Evolutionary conservation across 2,888 invertebrate genomes (phyloP), one percentile per base, ranked within the genome.

Genomic region (Tinea trinotella): DNA sequence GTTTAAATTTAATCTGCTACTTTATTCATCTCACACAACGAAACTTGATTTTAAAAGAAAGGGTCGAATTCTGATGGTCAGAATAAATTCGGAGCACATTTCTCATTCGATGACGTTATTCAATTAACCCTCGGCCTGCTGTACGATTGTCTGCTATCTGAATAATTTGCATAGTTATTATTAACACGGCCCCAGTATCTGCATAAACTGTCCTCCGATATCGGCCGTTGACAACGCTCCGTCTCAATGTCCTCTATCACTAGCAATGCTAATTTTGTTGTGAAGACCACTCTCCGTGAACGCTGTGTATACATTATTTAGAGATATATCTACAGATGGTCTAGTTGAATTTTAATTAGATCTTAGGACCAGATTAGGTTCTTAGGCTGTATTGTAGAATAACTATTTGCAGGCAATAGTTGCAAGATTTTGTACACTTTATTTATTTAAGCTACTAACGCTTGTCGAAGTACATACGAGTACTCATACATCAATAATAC

Each of bases 121-220:
- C 53, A 53, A 53, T 53, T 53, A 53, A 53, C 53, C 34, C 50
- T 50, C 50, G 50, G 18, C 50, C 48, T 50, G 50, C 4, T 24
- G 50, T 50, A 50, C 50, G 50, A 50, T 50, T 50, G 50, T 24
- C 7, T 24, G 24, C 70, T 78, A 81, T 80, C 74, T 73, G 75
- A 74, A 76, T 75, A 75, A 84, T 84, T 84, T 83, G 83, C 84
- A 84, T 85, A 82, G 79, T 81, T 83, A 83, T 84, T 82, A 80
- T 83, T 81, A 81, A 79, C 83, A 80, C 71, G 78, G 82, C 78
- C 52, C 80, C 82, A 80, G 69, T 70, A 72, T 53, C 76, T 75
- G 80, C 76, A 77, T 81, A 78, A 81, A 76, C 76, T 70, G 66
- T 65, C 66, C 62, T 48, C 19, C 48, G 48, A 50, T 50, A 50